Conservation (phyloP, 2,888 invertebrate species). For the Arge pagana region DNA sequence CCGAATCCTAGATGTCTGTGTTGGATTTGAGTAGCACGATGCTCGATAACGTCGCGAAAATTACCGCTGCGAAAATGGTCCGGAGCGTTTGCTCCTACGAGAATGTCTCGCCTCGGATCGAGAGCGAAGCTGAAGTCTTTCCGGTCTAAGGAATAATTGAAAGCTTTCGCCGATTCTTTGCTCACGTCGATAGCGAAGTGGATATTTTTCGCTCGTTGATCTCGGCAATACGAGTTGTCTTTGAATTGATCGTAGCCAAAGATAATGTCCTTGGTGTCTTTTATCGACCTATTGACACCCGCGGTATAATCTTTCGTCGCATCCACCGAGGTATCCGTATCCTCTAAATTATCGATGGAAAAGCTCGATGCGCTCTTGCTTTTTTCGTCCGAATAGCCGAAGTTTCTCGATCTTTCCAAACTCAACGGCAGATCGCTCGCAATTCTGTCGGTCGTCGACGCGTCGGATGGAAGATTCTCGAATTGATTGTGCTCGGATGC, state of each 20-base stretch:
- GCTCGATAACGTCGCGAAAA: conserved; percentile 40
- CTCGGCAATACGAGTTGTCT: conserved; percentile 1
- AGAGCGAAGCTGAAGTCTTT: conserved; percentile 46
- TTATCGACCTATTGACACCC: conserved; percentile 2
- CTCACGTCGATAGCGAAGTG: conserved; percentile 40
- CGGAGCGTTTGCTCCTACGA: conserved; percentile 36
- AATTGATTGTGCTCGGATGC: conserved; percentile 25
- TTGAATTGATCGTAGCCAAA: conserved; percentile 32
- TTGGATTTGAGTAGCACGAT: conserved; percentile 43
- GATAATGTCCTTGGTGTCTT: conserved; percentile 22
- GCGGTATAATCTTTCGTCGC: conserved; percentile 3
- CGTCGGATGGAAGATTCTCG: conserved; percentile 7
- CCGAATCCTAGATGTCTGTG: conserved; percentile 38
- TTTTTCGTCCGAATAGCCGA: conserved; percentile 31
- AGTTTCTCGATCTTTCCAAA: conserved; percentile 41
- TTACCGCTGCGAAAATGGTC: conserved; percentile 42
- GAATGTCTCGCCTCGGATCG: conserved; percentile 41
- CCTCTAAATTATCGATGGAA: conserved; percentile 35
- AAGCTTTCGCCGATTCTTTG: conserved; percentile 47
- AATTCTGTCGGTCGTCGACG: conserved; percentile 14
- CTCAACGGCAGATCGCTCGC: conserved; percentile 35
- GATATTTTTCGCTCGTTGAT: conserved; percentile 33
- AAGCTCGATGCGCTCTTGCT: conserved; percentile 33
- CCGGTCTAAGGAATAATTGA: conserved; percentile 39
- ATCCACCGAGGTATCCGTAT: conserved; percentile 36